phyloP scores from a whole-genome alignment of 2,888 invertebrate genomes.

The Tridacna gigas region DNA sequence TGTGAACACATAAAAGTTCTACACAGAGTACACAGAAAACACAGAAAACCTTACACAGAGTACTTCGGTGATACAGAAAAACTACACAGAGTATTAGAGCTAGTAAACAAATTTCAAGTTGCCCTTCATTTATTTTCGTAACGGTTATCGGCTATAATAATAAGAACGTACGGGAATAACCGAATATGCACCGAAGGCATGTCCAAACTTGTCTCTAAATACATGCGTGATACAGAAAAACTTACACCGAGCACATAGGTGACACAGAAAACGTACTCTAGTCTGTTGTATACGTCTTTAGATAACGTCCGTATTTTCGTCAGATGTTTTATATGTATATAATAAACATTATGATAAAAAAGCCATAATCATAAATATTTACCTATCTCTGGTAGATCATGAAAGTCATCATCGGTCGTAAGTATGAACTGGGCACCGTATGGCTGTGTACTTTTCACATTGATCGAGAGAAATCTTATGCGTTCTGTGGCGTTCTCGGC shows the following conservation, averaged over 20 bases:
- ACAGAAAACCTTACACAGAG: background rate
- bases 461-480: background rate
- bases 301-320: background rate
- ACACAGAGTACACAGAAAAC: background rate
- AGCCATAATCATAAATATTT: background rate
- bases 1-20: too few species aligned
- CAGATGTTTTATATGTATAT: background rate
- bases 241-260: background rate
- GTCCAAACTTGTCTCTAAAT: background rate
- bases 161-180: too few species aligned
- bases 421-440: conserved; percentile 16
- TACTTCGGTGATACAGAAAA: background rate
- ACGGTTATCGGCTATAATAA: too few species aligned
- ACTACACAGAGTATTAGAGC: too few species aligned
- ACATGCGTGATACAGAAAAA: background rate
- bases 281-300: too few species aligned
- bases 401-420: conserved; percentile 4
- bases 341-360: background rate
- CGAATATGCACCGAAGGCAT: too few species aligned
- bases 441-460: background rate
- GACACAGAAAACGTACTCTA: background rate
- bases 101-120: too few species aligned
- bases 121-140: too few species aligned
- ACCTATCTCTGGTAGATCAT: background rate
- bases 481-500: background rate